Percentiles rank a stretch among this genome's conserved stretches.
Evolutionary conservation across 2,888 invertebrate genomes (phyloP).

Genomic region (Germaria angustata): DNA sequence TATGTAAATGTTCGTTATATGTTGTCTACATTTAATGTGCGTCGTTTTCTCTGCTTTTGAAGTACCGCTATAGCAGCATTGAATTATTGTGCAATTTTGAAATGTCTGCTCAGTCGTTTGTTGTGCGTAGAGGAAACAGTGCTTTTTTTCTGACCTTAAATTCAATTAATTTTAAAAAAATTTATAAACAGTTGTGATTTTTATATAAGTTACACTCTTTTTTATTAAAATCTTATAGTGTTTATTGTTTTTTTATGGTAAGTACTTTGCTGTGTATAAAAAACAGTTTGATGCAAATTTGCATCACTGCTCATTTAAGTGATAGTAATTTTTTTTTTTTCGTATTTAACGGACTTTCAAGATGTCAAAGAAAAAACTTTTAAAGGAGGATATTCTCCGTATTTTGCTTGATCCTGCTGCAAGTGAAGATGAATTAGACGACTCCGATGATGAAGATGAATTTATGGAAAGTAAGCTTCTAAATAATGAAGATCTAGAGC

Average conservation of each 20-base stretch:
- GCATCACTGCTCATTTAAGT: not conserved
- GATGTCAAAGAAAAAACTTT: not conserved
- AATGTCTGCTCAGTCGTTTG: no score
- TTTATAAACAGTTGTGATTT: conserved; percentile 11
- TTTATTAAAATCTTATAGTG: conserved; percentile 25
- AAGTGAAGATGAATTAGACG: not conserved
- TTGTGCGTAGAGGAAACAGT: not conserved
- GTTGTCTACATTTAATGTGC: not conserved
- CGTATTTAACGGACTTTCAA: not conserved
- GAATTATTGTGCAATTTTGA: no score
- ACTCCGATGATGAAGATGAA: not conserved
- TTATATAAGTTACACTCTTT: conserved; percentile 12
- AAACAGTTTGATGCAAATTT: not conserved
- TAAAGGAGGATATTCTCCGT: not conserved
- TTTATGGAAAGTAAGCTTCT: not conserved
- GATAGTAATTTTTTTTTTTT: no score
- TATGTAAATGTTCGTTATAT: not conserved
- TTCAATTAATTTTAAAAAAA: not conserved
- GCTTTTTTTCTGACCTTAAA: not conserved
- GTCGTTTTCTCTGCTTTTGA: no score
- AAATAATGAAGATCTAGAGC: no score
- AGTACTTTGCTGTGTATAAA: not conserved
- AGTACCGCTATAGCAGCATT: no score
- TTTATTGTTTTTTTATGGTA: not conserved
- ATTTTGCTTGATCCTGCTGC: not conserved